Evolutionary conservation across 2,113 vertebrate genomes (phyloP), one percentile per base, ranked within the genome.

Genomic region (Vanacampus margaritifer): DNA sequence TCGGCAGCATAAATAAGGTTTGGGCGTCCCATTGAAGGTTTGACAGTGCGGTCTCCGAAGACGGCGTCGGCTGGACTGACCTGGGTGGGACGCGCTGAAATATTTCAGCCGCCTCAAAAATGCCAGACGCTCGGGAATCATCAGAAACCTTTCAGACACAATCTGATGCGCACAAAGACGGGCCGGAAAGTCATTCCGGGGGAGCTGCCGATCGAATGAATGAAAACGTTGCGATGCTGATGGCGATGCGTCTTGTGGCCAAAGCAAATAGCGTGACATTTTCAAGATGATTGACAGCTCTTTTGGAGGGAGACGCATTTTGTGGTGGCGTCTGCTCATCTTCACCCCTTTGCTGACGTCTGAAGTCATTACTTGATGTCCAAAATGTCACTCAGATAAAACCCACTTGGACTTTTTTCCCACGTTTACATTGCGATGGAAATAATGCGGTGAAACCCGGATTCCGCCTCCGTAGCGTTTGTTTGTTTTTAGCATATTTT

Each of bases 371-470:
- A 16, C 46, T 23, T 36, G 3, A 10, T 64, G 43, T 62, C 3
- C 28, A 54, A 69, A 35, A 60, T 36, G 37, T 23, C 11, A 41
- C 1, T 17, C 21, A 35, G 53, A 26, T 28, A 43, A 60, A n/a
- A 24, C 32, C 3, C 28, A 35, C 57, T 36, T 21, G 8, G 26
- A 53, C 4, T 56, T 28, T 16, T 56, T 10, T 8, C 6, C 9
- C 6, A 7, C 8, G 10, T 51, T 23, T 51, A 51, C 48, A n/a
- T n/a, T n/a, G 48, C 8, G 48, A 51, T 8, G 8, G 8, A 35
- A 71, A 79, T 73, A 81, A 74, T 72, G 50, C 60, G 23, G 43
- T 80, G 67, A 79, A 74, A 74, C 62, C 57, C 67, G 11, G 39
- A 10, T 41, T 41, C 39, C 39, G 39, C 39, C 51, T 70, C 23